phyloP scores from a whole-genome alignment of 2,888 invertebrate genomes.

The Tachina lurida region DNA sequence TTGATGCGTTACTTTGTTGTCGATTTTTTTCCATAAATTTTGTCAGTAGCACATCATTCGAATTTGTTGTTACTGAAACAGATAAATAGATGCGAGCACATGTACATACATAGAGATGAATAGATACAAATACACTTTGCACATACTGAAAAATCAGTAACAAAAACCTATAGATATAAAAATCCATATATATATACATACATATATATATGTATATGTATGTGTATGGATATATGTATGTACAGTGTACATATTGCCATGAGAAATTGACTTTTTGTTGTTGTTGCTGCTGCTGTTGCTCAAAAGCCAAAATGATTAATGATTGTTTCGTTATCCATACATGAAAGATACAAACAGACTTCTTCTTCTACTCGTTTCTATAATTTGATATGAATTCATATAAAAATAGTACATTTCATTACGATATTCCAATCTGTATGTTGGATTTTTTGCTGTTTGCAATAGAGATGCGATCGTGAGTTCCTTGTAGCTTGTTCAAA shows the following conservation, averaged over 20 bases:
- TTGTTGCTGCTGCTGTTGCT: slow-evolving; percentile 71
- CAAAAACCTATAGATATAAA: slow-evolving; percentile 1
- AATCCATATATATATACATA: too few species aligned
- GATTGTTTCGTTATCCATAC: slow-evolving; percentile 76
- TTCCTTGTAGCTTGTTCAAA: background rate
- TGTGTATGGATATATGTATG: background rate
- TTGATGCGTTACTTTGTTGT: slow-evolving; percentile 71
- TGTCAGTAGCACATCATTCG: slow-evolving; percentile 71
- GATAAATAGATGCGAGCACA: slow-evolving; percentile 33
- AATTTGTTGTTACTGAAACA: slow-evolving; percentile 70
- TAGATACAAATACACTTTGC: slow-evolving; percentile 59
- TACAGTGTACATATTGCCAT: slow-evolving; percentile 77
- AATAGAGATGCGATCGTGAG: background rate
- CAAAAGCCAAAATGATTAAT: slow-evolving; percentile 79
- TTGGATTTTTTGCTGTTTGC: slow-evolving; percentile 27
- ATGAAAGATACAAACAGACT: slow-evolving; percentile 47
- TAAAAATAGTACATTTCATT: slow-evolving; percentile 66
- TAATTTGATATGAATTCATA: slow-evolving; percentile 72
- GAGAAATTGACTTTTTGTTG: slow-evolving; percentile 81
- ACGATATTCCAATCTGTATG: slow-evolving; percentile 33
- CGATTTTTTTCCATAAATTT: slow-evolving; percentile 57
- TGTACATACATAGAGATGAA: slow-evolving; percentile 22
- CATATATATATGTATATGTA: too few species aligned
- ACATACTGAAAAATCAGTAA: slow-evolving; percentile 44
- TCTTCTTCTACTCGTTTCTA: slow-evolving; percentile 69